phyloP scores from a whole-genome alignment of 23 tunicate species.

The Phallusia fumigata region DNA sequence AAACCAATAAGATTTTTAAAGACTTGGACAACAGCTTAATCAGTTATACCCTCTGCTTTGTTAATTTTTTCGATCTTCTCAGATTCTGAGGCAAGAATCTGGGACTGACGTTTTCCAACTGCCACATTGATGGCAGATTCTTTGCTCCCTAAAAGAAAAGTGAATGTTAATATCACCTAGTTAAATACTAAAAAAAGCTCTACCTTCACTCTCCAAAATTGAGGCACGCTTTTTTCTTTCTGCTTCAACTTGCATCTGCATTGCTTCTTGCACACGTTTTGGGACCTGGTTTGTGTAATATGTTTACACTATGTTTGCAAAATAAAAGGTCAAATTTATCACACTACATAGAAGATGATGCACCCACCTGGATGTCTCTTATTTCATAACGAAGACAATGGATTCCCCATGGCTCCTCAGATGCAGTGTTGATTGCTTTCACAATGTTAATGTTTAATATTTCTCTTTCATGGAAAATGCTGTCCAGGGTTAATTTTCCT shows the following conservation, averaged over 20 bases:
- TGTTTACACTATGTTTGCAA: neutral
- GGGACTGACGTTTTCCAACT: slow-evolving; percentile 78
- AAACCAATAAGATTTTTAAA: neutral
- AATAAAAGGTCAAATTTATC: neutral
- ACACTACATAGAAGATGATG: no score
- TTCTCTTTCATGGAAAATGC: slow-evolving; percentile 92
- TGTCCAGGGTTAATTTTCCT: slow-evolving; percentile 94
- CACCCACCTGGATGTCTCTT: slow-evolving; percentile 84
- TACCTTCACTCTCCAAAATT: slow-evolving; percentile 91
- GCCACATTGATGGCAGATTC: slow-evolving; percentile 95
- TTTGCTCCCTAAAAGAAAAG: slow-evolving; percentile 48
- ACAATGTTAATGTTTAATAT: slow-evolving; percentile 78
- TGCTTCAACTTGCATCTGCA: slow-evolving; percentile 99
- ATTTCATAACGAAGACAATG: slow-evolving; percentile 92
- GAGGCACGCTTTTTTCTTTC: slow-evolving; percentile 92
- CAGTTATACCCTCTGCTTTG: slow-evolving; percentile 69
- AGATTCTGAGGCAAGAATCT: slow-evolving; percentile 92
- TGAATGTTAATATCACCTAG: neutral
- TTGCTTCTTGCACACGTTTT: slow-evolving; percentile 84
- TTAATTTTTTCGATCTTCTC: slow-evolving; percentile 88
- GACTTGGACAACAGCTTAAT: no score
- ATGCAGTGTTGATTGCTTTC: slow-evolving; percentile 89
- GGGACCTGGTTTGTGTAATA: slow-evolving; percentile 66
- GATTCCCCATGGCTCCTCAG: slow-evolving; percentile 95
- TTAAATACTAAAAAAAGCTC: neutral